Base-by-base conservation (phyloP, 2,888 invertebrate genomes). In the Cabera pusaria region DNA sequence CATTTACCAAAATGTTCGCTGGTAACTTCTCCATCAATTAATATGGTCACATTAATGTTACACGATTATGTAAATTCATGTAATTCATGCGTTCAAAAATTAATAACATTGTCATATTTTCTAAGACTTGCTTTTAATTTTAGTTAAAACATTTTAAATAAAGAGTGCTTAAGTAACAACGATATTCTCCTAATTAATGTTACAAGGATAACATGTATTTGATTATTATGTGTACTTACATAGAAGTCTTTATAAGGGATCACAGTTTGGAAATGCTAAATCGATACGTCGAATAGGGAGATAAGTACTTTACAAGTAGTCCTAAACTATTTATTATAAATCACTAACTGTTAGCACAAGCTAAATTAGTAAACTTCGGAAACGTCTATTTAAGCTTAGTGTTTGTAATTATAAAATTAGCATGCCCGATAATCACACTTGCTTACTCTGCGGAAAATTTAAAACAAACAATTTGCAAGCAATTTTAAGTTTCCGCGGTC, bases 161-260 rank as follows among this genome's bases (percentile, higher is more conserved):
- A 43, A 36, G 18, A 34, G 54, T 51, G 47, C 54, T 48, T 54
- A 52, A 38, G 33, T 34, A 53, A 49, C 54, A 53, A 44, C 33
- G 39, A 49, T 59, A 60, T 33, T 35, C 19, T 41, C n/a, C 52
- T 56, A 53, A 52, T 37, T 52, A 37, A n/a, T 36, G 41, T 49
- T 43, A 49, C 59, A 56, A 56, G 59, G 59, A 48, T 56, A 50
- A 51, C 54, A 59, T 57, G 47, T 45, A 55, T 55, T 49, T 42
- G 61, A 63, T 62, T 67, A 71, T 63, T 33, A 42, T 64, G 70
- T 69, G 71, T 78, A 82, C 86, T 82, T 86, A 87, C 64, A 71
- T 83, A 86, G 82, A 87, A 87, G 88, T 88, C 88, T 88, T 87
- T 84, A 83, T 78, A 75, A 81, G 86, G 88, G 86, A 88, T 88